A percentile compares a stretch with the other conserved stretches of the same genome.
These are phyloP conservation scores for Ceratoteleas bidentatus DNA, from an alignment of 1,140 invertebrate species.

Conservation along the genomic window DNA sequence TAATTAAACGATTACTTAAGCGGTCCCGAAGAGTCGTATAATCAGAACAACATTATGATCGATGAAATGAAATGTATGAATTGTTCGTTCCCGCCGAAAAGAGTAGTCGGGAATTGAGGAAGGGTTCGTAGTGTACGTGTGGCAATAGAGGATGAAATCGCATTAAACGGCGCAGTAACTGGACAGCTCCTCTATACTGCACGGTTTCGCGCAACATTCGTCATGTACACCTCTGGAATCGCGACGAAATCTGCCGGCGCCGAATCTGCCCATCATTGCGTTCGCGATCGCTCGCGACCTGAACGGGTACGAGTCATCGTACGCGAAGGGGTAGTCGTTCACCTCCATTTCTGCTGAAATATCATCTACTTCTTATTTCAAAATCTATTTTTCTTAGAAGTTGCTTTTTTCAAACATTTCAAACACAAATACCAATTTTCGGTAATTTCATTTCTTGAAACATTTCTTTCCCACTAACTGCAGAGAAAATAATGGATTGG, in stretches of 20 bases:
- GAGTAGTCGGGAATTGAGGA: background rate
- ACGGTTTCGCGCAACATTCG: constrained; percentile 80
- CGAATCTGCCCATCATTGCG: constrained; percentile 71
- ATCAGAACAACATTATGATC: background rate
- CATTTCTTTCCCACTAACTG: no score
- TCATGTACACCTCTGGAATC: constrained; percentile 78
- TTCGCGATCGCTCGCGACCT: constrained; percentile 72
- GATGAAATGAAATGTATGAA: background rate
- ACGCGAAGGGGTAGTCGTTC: constrained; percentile 69
- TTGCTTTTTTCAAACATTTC: no score
- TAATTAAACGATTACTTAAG: no score
- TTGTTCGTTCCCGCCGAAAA: background rate
- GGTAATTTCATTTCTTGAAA: no score
- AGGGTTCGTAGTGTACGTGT: background rate
- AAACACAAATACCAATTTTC: no score
- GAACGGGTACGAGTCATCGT: constrained; percentile 72
- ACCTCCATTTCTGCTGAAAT: constrained; percentile 73
- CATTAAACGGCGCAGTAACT: constrained; percentile 76
- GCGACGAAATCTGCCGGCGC: constrained; percentile 70
- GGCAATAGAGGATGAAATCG: background rate
- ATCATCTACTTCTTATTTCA: no score
- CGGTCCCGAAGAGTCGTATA: no score
- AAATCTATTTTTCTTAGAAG: no score
- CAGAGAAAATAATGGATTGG: no score
- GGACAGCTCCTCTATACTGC: constrained; percentile 75